Conservation (phyloP, 2,797 vertebrate genomes). For the Phrynocephalus forsythii region DNA sequence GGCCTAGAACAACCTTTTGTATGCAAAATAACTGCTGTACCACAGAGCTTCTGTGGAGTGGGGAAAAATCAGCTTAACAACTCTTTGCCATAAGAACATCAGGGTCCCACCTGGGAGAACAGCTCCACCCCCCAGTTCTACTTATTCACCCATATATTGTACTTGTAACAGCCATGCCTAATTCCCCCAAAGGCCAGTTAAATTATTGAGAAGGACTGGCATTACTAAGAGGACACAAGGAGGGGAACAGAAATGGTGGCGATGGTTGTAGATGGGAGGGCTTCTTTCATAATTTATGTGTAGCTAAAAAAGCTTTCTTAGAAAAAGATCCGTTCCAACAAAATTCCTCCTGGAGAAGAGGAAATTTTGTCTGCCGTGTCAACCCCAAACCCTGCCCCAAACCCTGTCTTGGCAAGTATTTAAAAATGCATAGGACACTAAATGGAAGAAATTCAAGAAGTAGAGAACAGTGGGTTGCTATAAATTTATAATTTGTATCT, state of each 20-base stretch:
- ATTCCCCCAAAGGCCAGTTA: conserved; percentile 35
- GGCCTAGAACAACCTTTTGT: neutral
- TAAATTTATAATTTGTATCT: conserved; percentile 30
- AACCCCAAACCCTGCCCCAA: neutral
- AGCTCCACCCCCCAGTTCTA: neutral
- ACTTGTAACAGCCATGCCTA: neutral
- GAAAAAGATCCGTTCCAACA: conserved; percentile 11
- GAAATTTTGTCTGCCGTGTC: conserved; percentile 31
- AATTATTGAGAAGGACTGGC: conserved; percentile 49
- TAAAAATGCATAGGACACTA: neutral
- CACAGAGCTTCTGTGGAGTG: neutral
- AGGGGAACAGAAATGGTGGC: neutral
- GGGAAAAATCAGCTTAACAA: neutral
- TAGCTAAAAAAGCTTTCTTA: conserved; percentile 51
- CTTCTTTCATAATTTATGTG: conserved; percentile 56
- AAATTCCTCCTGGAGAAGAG: conserved; percentile 10
- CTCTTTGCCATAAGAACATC: neutral
- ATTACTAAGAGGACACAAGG: conserved; percentile 5
- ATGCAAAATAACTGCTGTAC: neutral
- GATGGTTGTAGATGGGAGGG: neutral
- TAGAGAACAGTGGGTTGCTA: neutral
- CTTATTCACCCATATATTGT: neutral
- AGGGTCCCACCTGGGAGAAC: neutral
- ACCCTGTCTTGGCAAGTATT: conserved; percentile 5
- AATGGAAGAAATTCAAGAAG: neutral